Conservation (phyloP, 1,140 invertebrate species). For the Liolophura sinensis region DNA sequence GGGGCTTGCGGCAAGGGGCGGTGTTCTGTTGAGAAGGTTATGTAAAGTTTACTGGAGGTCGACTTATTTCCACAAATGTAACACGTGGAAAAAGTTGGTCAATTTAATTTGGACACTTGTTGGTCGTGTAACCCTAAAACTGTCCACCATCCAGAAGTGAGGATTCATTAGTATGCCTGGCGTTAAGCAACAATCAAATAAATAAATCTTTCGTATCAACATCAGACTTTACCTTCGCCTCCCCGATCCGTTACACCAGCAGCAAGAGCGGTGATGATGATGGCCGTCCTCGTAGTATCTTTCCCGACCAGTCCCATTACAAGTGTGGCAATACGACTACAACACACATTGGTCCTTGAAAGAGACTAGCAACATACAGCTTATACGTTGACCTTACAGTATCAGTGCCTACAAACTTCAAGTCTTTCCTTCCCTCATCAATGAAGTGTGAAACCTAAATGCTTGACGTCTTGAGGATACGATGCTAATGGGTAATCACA, state of each 20-base stretch:
- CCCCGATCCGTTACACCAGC: constrained; percentile 30
- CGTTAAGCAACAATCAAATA: background rate
- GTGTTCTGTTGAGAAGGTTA: too few species aligned
- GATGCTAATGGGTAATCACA: background rate
- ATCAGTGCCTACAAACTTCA: background rate
- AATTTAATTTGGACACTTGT: too few species aligned
- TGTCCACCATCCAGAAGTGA: too few species aligned
- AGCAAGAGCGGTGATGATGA: constrained; percentile 18
- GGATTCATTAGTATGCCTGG: too few species aligned
- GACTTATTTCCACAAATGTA: too few species aligned
- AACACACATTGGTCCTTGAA: background rate
- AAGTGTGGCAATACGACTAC: constrained; percentile 27
- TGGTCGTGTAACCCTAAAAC: too few species aligned
- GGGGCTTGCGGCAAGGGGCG: too few species aligned
- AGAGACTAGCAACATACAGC: background rate
- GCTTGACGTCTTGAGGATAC: background rate
- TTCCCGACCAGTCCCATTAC: constrained; percentile 26
- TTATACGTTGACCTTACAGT: background rate
- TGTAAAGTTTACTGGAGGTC: too few species aligned
- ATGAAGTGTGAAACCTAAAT: background rate
- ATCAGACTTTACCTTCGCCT: constrained; percentile 19
- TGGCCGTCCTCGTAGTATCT: constrained; percentile 22
- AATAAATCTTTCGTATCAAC: background rate
- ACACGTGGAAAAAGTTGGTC: too few species aligned
- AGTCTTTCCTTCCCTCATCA: background rate